phyloP scores from a whole-genome alignment of 2,113 vertebrate genomes.

The Coryphaenoides rupestris region DNA sequence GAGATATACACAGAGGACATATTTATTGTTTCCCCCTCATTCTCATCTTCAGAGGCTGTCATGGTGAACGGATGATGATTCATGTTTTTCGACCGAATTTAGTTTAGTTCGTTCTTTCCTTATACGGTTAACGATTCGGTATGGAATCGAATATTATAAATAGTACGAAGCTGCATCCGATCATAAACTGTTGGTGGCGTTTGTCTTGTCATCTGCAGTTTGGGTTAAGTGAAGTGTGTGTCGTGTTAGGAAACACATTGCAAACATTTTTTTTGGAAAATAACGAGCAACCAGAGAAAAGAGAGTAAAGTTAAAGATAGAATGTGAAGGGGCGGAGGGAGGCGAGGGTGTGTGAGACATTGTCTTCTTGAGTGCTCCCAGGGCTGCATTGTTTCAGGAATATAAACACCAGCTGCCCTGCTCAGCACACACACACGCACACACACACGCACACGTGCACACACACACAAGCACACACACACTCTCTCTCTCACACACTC shows the following conservation, averaged over 20 bases:
- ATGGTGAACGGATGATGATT: no score
- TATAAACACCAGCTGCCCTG: conserved; percentile 72
- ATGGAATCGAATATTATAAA: no score
- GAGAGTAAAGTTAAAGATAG: background rate
- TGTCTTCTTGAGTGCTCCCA: conserved; percentile 27
- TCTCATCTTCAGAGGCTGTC: background rate
- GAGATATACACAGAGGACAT: background rate
- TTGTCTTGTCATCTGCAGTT: background rate
- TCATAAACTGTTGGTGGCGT: no score
- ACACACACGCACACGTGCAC: conserved; percentile 54
- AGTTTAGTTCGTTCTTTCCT: no score
- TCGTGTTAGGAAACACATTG: background rate
- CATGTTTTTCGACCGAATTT: background rate
- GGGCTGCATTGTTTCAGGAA: conserved; percentile 68
- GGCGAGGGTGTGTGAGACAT: background rate
- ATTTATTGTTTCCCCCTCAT: background rate
- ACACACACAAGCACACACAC: conserved; percentile 39
- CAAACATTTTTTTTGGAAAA: background rate
- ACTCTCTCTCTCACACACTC: no score
- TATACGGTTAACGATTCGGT: no score
- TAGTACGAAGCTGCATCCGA: no score
- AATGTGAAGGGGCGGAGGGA: background rate
- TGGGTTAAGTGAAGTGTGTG: background rate
- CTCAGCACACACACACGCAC: conserved; percentile 31
- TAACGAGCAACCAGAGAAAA: background rate